phyloP scores from a whole-genome alignment of 1,140 invertebrate species.

The Solenopsis fugax region DNA sequence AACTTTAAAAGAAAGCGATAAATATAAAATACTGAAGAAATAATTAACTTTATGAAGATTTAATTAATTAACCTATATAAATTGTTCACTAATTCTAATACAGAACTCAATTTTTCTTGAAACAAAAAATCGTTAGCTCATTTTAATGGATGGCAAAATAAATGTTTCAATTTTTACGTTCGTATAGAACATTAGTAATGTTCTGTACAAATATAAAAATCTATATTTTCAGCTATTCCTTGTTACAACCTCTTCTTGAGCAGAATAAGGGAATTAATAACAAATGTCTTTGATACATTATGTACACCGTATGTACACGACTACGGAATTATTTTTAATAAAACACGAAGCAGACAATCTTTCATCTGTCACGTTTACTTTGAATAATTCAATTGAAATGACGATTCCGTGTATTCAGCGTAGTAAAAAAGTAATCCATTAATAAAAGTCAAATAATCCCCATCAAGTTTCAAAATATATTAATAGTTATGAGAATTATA shows the following conservation, averaged over 20 bases:
- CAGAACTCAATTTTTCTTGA: too few species aligned
- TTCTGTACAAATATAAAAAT: neutral
- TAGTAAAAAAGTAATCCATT: conserved; percentile 12
- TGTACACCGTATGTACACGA: neutral
- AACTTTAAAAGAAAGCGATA: too few species aligned
- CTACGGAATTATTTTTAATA: neutral
- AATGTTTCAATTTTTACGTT: neutral
- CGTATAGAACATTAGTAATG: neutral
- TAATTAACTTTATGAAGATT: too few species aligned
- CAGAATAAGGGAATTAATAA: neutral
- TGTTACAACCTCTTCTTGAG: neutral
- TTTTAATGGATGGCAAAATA: neutral
- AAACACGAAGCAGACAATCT: neutral
- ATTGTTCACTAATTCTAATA: too few species aligned
- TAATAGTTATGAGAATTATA: neutral
- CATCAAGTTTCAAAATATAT: neutral
- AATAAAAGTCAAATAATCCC: neutral
- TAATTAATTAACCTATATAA: too few species aligned
- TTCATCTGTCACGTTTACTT: conserved; percentile 4
- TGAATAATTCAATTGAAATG: neutral
- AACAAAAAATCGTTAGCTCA: neutral
- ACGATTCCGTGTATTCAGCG: neutral
- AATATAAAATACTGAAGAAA: too few species aligned
- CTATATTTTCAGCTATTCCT: neutral
- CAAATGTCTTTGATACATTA: neutral